Base-by-base conservation (phyloP, 2,888 invertebrate genomes). In the Drosophila vallismaia region DNA sequence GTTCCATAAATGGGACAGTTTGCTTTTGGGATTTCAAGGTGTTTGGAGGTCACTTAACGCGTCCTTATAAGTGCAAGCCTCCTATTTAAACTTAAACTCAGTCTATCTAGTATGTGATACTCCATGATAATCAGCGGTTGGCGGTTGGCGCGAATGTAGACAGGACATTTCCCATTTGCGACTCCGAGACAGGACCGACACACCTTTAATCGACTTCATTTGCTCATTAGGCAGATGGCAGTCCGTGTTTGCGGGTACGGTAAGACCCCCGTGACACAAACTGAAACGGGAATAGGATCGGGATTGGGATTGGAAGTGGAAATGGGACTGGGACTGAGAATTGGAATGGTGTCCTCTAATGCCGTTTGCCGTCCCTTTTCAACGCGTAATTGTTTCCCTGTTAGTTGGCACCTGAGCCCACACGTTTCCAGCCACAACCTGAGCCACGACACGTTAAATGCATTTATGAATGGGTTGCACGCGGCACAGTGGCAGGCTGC, bases 321-420 rank as follows among this genome's bases (percentile, higher is more conserved):
- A 40, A 14, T 40, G 40, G 40, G 29, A 9, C 26, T 3, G 50
- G 10, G 33, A 28, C 12, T 44, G 19, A 6, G 12, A 7, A 9
- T 5, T 14, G 51, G 38, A n/a, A 7, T 6, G 10, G 33, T 4
- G 50, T 50, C 55, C 51, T 80, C 85, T 85, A 85, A 88, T 88
- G 78, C 76, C 76, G 81, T 87, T 81, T 81, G 68, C 86, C 60
- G 48, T 57, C 57, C 66, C 48, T 33, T 54, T 68, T 46, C 88
- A 77, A 80, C 85, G 86, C 89, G 88, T 85, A 85, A 85, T 85
- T 88, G 84, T 85, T 85, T 88, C 84, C 84, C 86, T 85, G 89
- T 88, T 85, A 86, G 88, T 75, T 45, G 75, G 76, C 88, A 84
- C 85, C 87, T 86, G 75, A 76, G 78, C 82, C 86, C 79, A 66